A percentile compares a stretch with the other conserved stretches of the same genome.
Evolutionary conservation across 2,113 vertebrate genomes (phyloP).

Genomic region (Protobothrops mucrosquamatus): DNA sequence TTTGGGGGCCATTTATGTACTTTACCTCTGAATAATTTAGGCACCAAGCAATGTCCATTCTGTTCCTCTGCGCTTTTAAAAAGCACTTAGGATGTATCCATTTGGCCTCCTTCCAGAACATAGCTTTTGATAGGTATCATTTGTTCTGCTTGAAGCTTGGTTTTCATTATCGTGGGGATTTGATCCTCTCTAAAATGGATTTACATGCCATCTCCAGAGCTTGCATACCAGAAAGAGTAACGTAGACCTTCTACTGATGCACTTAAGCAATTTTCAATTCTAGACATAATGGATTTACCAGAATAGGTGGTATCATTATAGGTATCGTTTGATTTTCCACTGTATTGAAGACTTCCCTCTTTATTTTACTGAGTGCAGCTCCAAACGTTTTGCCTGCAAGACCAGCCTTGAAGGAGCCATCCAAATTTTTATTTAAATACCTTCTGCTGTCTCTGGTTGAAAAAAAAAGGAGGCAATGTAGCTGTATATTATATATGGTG

Average conservation of each 20-base stretch:
- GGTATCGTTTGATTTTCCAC: not conserved
- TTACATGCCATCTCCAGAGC: too few relatives aligned
- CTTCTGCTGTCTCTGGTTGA: not conserved
- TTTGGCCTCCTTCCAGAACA: not conserved
- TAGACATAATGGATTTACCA: not conserved
- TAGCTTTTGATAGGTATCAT: not conserved
- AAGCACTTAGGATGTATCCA: not conserved
- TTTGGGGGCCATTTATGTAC: not conserved
- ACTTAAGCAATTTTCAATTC: not conserved
- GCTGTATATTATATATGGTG: not conserved
- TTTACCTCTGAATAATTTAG: conserved; percentile 2
- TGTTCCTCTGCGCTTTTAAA: not conserved
- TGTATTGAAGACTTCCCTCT: not conserved
- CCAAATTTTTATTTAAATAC: not conserved
- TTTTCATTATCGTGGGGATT: not conserved
- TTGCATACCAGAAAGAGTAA: not conserved
- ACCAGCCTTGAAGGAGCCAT: not conserved
- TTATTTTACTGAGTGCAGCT: not conserved
- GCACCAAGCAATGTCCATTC: too few relatives aligned
- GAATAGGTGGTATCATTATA: not conserved
- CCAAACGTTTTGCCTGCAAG: not conserved
- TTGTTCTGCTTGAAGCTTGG: not conserved
- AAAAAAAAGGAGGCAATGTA: not conserved
- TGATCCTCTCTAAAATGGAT: not conserved
- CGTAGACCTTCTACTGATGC: too few relatives aligned